Evolutionary conservation across 1,140 invertebrate species (phyloP).

Genomic region (Drosophila mayri): DNA sequence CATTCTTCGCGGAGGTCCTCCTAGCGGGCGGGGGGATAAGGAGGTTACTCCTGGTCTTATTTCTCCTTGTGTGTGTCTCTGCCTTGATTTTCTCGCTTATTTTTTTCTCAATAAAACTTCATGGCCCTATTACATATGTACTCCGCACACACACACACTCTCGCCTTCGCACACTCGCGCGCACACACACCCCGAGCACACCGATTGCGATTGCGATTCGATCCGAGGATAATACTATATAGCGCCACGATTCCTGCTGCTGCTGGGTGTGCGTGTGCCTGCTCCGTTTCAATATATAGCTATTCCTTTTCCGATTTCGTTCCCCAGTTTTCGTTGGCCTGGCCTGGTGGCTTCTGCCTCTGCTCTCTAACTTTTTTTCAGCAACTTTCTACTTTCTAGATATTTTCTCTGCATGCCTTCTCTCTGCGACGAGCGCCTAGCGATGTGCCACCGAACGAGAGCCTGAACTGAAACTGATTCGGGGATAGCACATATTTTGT

Average conservation of each 20-base stretch:
- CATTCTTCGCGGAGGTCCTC: conserved; percentile 28
- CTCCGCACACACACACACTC: conserved; percentile 63
- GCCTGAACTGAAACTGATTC: conserved; percentile 74
- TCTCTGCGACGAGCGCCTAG: conserved; percentile 71
- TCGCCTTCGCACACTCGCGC: conserved; percentile 46
- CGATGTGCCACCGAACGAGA: conserved; percentile 76
- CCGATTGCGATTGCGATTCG: conserved; percentile 50
- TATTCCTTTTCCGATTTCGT: conserved; percentile 23
- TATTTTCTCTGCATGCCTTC: conserved; percentile 54
- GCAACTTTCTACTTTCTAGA: conserved; percentile 45
- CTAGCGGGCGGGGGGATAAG: background rate
- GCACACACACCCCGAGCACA: conserved; percentile 62
- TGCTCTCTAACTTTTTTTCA: conserved; percentile 49
- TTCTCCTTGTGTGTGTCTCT: conserved; percentile 42
- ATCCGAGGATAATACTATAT: conserved; percentile 53
- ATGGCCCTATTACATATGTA: conserved; percentile 79
- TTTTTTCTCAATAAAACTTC: conserved; percentile 78
- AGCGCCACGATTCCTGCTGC: conserved; percentile 25
- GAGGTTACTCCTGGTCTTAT: conserved; percentile 22
- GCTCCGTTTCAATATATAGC: conserved; percentile 15
- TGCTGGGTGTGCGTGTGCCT: conserved; percentile 18
- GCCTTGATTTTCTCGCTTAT: conserved; percentile 32
- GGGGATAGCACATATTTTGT: conserved; percentile 68
- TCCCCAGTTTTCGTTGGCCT: conserved; percentile 14
- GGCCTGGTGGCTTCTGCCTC: conserved; percentile 9